Base-by-base conservation (phyloP, 1,140 invertebrate genomes). In the Cecropterus lyciades region DNA sequence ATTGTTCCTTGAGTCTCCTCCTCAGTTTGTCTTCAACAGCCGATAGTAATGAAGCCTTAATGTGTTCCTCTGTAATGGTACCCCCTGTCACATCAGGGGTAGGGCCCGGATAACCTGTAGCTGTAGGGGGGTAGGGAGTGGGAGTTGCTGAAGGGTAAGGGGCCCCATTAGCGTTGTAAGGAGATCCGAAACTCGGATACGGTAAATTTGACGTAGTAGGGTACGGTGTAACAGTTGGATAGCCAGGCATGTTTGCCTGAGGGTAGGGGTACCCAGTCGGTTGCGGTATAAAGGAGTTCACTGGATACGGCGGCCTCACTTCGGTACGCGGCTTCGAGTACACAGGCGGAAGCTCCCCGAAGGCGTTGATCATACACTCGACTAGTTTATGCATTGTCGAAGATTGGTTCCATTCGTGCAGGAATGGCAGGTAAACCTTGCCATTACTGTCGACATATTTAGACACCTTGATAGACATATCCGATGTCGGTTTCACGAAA, bases 381-480 rank as follows among this genome's bases (percentile, higher is more conserved):
- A 99, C 97, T 8, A 99, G 92, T 24, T 95, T 95, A 5, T 96
- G 83, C 69, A 99, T 91, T 90, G 98, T 97, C 2, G 98, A 98
- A 93, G 91, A 79, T 95, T 95, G 95, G 76, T 95, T 95, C 99
- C 99, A 99, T 75, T 99, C 97, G 78, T 98, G 97, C 51, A 99
- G 93, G 93, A 99, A 99, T 6, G 99, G 99, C 67, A 99, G 93
- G 92, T 99, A 99, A 64, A 99, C 96, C 93, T 98, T 98, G 17
- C 99, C 99, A 93, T 96, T 98, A 70, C 96, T 95, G 91, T 99
- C 98, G 7, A 99, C 98, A 93, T 96, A 98, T 85, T 96, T 95
- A 13, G 98, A 99, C 14, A 96, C 95, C 93, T 99, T 99, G 65
- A 99, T 98, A 57, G 95, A 95, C 99, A 99, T 99, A 68, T 97